Evolutionary conservation across 2,888 invertebrate species (phyloP).

Genomic region (Bellardia pandia): DNA sequence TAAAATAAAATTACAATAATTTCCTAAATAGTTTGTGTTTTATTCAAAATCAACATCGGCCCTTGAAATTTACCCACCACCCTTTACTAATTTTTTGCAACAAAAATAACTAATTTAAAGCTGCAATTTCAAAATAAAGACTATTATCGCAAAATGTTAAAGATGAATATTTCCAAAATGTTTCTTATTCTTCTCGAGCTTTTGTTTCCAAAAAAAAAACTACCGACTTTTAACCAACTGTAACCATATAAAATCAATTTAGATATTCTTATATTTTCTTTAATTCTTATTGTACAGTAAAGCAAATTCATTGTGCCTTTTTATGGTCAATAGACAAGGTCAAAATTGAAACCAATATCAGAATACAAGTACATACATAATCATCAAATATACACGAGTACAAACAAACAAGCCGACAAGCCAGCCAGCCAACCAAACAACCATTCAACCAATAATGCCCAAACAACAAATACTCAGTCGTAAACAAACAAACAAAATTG

Average conservation of each 20-base stretch:
- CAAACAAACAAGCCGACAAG: conserved; percentile 62
- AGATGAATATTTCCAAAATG: neutral
- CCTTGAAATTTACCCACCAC: no score
- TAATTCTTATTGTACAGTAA: conserved; percentile 7
- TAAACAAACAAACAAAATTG: conserved; percentile 53
- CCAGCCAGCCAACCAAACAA: conserved; percentile 10
- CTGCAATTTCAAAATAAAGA: neutral
- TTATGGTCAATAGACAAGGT: conserved; percentile 71
- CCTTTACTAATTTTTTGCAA: no score
- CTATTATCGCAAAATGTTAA: neutral
- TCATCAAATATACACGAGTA: conserved; percentile 54
- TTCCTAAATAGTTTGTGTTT: no score
- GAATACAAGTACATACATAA: conserved; percentile 46
- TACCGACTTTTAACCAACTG: neutral
- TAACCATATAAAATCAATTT: conserved; percentile 34
- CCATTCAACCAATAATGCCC: conserved; percentile 43
- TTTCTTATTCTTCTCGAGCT: neutral
- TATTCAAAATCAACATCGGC: no score
- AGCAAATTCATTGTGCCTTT: conserved; percentile 61
- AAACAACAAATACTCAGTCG: conserved; percentile 49
- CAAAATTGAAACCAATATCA: conserved; percentile 64
- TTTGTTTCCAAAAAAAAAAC: neutral
- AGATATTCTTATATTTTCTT: neutral
- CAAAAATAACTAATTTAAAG: neutral
- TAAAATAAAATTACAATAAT: no score